Percentiles rank a stretch among this genome's conserved stretches.
Evolutionary conservation across 2,888 invertebrate genomes (phyloP).

Genomic region (Dicyrtomina minuta): DNA sequence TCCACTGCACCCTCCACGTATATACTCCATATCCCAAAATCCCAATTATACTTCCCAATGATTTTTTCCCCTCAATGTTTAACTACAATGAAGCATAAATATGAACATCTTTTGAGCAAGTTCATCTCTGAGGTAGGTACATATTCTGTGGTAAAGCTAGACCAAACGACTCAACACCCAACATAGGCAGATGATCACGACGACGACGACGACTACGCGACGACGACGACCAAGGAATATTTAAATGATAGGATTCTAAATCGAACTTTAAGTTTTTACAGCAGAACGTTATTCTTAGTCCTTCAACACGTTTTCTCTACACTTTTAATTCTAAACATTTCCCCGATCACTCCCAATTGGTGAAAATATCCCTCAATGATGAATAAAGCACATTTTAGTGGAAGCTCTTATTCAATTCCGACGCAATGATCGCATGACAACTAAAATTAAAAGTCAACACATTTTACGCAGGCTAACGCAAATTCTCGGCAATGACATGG

Average conservation of each 20-base stretch:
- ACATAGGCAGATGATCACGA: too few species aligned
- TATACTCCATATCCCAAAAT: not conserved
- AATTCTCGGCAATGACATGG: too few species aligned
- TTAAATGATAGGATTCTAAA: too few species aligned
- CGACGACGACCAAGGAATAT: too few species aligned
- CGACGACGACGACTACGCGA: too few species aligned
- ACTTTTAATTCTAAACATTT: not conserved
- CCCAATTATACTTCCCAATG: not conserved
- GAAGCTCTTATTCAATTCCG: constrained; percentile 2
- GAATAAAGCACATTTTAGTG: not conserved
- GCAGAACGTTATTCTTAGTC: not conserved
- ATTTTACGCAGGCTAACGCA: constrained; percentile 5
- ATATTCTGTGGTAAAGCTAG: too few species aligned
- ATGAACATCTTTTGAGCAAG: not conserved
- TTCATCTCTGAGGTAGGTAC: not conserved
- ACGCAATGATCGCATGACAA: constrained; percentile 20
- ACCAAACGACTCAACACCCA: too few species aligned
- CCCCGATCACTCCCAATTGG: not conserved
- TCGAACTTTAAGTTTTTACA: too few species aligned
- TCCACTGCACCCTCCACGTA: not conserved
- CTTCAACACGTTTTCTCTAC: not conserved
- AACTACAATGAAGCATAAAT: too few species aligned
- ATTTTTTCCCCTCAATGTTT: too few species aligned
- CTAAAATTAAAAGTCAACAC: not conserved
- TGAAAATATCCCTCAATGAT: not conserved